These are phyloP conservation scores for Craniophora ligustri DNA, from an alignment of 2,888 invertebrate genomes.

Conservation along the genomic window DNA sequence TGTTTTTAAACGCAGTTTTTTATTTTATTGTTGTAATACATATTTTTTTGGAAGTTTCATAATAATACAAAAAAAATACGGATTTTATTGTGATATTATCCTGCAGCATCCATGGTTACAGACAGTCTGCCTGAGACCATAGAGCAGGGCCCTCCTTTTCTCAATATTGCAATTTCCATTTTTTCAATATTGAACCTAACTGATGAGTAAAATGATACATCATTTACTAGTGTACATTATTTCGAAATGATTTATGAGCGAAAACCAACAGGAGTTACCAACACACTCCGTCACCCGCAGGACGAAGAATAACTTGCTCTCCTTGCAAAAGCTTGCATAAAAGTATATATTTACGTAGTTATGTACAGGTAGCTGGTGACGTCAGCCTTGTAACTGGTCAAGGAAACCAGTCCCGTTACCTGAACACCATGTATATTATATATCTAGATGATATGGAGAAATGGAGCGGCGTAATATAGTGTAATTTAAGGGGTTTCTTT, in stretches of 20 bases:
- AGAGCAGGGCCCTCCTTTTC: too few species aligned
- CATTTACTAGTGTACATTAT: neutral
- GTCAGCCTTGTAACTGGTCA: slow-evolving; percentile 47
- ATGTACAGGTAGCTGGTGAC: slow-evolving; percentile 33
- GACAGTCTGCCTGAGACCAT: too few species aligned
- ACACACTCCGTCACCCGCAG: slow-evolving; percentile 1
- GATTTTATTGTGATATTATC: too few species aligned
- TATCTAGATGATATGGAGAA: slow-evolving; percentile 21
- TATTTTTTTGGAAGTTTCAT: too few species aligned
- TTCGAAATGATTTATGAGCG: neutral
- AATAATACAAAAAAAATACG: too few species aligned
- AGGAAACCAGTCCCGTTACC: slow-evolving; percentile 50
- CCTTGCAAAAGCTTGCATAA: slow-evolving; percentile 42
- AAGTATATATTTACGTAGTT: neutral
- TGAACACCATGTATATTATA: slow-evolving; percentile 31
- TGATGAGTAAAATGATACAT: too few species aligned
- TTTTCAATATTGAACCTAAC: too few species aligned
- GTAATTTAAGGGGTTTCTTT: too few species aligned
- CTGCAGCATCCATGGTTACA: too few species aligned
- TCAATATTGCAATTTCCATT: too few species aligned
- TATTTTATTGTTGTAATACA: too few species aligned
- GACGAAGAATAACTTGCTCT: slow-evolving; percentile 39
- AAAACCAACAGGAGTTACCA: neutral
- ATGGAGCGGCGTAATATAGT: slow-evolving; percentile 3
- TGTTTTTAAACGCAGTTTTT: too few species aligned